Conservation (phyloP, 2,113 vertebrate species). For the Phainopepla nitens region DNA sequence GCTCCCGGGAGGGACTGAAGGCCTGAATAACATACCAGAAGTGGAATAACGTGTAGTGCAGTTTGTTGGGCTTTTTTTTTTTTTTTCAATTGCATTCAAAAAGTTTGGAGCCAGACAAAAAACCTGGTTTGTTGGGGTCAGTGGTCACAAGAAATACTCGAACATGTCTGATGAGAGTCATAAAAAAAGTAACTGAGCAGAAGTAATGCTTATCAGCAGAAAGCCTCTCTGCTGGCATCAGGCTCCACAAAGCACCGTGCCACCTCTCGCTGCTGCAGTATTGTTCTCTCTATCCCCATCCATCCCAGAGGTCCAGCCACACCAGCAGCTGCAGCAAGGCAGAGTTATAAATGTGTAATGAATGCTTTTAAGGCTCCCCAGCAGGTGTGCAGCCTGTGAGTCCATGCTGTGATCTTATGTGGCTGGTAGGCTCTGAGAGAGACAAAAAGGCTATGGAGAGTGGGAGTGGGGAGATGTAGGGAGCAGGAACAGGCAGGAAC, state of each 20-base stretch:
- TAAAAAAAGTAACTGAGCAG: background rate
- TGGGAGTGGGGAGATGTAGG: accelerated
- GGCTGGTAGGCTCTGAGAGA: background rate
- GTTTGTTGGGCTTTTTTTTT: too few relatives aligned
- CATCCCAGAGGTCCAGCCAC: background rate
- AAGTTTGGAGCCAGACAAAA: background rate
- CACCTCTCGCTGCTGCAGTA: background rate
- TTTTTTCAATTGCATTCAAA: background rate
- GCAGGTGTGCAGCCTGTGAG: background rate
- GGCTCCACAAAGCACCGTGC: accelerated
- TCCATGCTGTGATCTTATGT: accelerated
- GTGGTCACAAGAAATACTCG: background rate
- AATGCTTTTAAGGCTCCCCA: background rate
- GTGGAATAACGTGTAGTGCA: background rate
- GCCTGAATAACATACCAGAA: background rate
- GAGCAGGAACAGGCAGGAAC: background rate
- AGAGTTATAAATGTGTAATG: background rate
- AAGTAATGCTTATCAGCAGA: background rate
- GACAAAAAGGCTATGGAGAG: accelerated
- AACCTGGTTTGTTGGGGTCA: background rate
- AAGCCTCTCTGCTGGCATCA: background rate
- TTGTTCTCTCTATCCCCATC: background rate
- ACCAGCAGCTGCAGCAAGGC: background rate
- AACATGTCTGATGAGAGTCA: background rate
- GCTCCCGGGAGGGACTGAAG: background rate